phyloP scores from a whole-genome alignment of 2,888 invertebrate species.

The Catocala sponsa region DNA sequence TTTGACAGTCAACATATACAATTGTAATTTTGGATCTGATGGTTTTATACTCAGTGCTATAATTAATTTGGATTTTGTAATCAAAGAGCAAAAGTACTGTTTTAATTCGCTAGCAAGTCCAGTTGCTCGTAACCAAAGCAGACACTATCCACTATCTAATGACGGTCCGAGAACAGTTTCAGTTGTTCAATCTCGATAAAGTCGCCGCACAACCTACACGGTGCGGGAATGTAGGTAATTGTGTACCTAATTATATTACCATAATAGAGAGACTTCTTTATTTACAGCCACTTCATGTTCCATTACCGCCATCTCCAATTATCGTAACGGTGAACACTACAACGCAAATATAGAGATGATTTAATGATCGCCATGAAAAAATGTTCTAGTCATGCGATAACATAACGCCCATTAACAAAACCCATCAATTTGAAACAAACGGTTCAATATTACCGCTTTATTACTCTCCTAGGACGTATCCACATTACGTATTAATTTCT shows the following conservation, averaged over 20 bases:
- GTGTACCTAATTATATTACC: constrained; percentile 31
- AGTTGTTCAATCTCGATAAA: constrained; percentile 30
- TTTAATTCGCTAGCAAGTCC: constrained; percentile 20
- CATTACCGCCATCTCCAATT: constrained; percentile 47
- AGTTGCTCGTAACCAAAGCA: constrained; percentile 24
- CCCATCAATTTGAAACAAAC: constrained; percentile 64
- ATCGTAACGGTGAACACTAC: constrained; percentile 56
- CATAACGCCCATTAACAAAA: constrained; percentile 54
- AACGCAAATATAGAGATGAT: constrained; percentile 46
- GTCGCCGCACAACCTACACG: constrained; percentile 10
- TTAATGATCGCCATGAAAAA: constrained; percentile 51
- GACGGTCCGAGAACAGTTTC: constrained; percentile 33
- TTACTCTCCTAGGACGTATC: constrained; percentile 32
- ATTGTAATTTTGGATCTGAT: too few species aligned
- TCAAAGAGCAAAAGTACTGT: not conserved
- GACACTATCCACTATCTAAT: constrained; percentile 21
- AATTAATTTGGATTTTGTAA: too few species aligned
- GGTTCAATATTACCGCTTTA: constrained; percentile 62
- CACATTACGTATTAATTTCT: not conserved
- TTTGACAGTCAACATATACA: too few species aligned
- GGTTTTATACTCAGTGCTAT: too few species aligned
- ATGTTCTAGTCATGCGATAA: constrained; percentile 64
- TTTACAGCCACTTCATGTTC: constrained; percentile 33
- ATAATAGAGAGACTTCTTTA: constrained; percentile 35
- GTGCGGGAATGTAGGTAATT: constrained; percentile 29